phyloP scores from a whole-genome alignment of 2,888 invertebrate species.

The Actias luna region DNA sequence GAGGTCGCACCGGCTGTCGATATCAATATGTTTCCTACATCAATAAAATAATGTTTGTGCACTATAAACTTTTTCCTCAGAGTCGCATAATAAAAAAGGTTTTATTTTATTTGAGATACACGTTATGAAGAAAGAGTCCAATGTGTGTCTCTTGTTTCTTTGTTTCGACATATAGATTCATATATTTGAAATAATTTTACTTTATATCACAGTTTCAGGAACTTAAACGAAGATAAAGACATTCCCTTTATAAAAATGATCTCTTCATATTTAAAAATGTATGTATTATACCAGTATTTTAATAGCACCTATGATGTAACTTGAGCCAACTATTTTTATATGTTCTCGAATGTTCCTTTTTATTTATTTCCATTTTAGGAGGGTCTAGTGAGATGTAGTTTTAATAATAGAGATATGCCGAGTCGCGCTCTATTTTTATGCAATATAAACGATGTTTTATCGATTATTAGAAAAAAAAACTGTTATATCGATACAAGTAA shows the following conservation, averaged over 20 bases:
- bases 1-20: too few relatives aligned
- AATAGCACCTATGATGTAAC: slow-evolving; percentile 18
- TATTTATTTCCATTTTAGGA: slow-evolving; percentile 36
- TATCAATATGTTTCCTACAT: too few relatives aligned
- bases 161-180: not conserved
- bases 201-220: not conserved
- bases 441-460: slow-evolving; percentile 2
- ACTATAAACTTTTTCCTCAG: too few relatives aligned
- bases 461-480: not conserved
- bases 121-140: not conserved
- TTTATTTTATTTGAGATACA: not conserved
- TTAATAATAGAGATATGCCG: slow-evolving; percentile 12
- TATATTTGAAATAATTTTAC: not conserved
- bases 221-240: slow-evolving; percentile 5
- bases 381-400: slow-evolving; percentile 37
- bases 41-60: too few relatives aligned
- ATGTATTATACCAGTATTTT: slow-evolving; percentile 10
- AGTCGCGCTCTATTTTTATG: not conserved
- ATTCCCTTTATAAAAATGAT: slow-evolving; percentile 16
- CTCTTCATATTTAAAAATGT: slow-evolving; percentile 10
- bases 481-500: not conserved
- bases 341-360: slow-evolving; percentile 27
- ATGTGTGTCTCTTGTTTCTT: not conserved
- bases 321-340: slow-evolving; percentile 32
- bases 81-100: not conserved